phyloP scores from a whole-genome alignment of 53 echinoderm and acorn worm genomes.

The Paracentrotus lividus region DNA sequence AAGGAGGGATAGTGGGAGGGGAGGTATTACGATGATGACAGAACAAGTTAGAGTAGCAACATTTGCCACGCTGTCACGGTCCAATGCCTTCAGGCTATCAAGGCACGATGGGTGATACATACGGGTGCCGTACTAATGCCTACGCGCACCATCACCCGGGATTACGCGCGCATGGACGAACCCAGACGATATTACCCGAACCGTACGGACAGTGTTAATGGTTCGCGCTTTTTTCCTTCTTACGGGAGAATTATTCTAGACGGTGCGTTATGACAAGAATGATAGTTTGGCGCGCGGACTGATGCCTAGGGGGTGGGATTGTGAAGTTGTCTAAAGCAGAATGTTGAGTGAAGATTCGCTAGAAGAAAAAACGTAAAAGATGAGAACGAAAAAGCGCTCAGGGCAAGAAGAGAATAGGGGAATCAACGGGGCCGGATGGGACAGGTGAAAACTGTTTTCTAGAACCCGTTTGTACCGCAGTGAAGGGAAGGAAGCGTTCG shows the following conservation, averaged over 20 bases:
- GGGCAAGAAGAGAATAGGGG: constrained; percentile 4
- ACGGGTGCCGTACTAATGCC: not conserved
- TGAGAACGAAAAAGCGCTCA: not conserved
- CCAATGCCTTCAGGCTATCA: constrained; percentile 28
- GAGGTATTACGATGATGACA: constrained; percentile 17
- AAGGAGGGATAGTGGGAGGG: not conserved
- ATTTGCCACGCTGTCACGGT: constrained; percentile 59
- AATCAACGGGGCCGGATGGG: constrained; percentile 5
- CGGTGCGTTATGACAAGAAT: constrained; percentile 58
- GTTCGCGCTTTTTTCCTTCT: constrained; percentile 20
- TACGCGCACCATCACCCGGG: constrained; percentile 60
- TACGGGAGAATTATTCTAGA: constrained; percentile 2
- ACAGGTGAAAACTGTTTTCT: constrained; percentile 51
- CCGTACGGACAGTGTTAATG: constrained; percentile 24
- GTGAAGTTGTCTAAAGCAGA: not conserved
- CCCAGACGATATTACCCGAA: constrained; percentile 3
- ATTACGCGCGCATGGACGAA: constrained; percentile 64
- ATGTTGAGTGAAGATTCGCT: constrained; percentile 7
- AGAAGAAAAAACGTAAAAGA: not conserved
- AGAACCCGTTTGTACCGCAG: constrained; percentile 50
- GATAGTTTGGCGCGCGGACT: not conserved
- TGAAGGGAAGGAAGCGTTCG: constrained; percentile 31
- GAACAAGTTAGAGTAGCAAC: constrained; percentile 63
- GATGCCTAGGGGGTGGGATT: not conserved
- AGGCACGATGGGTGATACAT: constrained; percentile 41